Conservation (phyloP, 2,797 vertebrate genomes). For the Myoxocephalus aenaeus region DNA sequence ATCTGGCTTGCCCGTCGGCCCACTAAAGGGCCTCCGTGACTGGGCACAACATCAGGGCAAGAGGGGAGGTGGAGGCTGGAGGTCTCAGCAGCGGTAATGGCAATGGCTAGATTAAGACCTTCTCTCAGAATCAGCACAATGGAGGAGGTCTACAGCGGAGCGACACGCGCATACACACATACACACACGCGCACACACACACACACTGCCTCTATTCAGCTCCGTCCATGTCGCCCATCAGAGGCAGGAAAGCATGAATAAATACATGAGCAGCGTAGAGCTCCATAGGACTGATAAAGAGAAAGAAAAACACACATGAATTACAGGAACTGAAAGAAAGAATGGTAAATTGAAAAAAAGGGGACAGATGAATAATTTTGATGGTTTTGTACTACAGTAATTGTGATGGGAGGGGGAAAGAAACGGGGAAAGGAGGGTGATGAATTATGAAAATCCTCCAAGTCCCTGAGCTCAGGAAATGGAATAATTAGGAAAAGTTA, state of each 20-base stretch:
- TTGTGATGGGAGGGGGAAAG: conserved; percentile 53
- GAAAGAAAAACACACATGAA: conserved; percentile 67
- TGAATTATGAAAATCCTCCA: conserved; percentile 70
- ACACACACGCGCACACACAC: conserved; percentile 27
- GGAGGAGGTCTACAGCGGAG: conserved; percentile 58
- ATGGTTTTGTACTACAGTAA: conserved; percentile 72
- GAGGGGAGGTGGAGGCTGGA: conserved; percentile 73
- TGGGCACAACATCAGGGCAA: conserved; percentile 74
- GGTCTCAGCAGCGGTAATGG: conserved; percentile 79
- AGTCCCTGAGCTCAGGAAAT: conserved; percentile 61
- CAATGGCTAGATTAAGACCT: conserved; percentile 85
- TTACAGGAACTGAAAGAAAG: conserved; percentile 68
- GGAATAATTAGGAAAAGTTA: conserved; percentile 68
- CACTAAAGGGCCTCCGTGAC: conserved; percentile 74
- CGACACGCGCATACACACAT: conserved; percentile 40
- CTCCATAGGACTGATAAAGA: conserved; percentile 75
- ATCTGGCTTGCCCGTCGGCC: conserved; percentile 76
- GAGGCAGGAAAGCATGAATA: conserved; percentile 79
- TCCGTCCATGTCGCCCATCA: conserved; percentile 70
- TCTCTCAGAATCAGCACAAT: conserved; percentile 77
- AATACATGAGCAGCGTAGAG: conserved; percentile 75
- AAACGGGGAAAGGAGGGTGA: conserved; percentile 34
- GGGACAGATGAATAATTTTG: conserved; percentile 71
- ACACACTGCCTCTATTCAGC: conserved; percentile 65
- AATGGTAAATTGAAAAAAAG: conserved; percentile 69